Evolutionary conservation across 2,888 invertebrate species (phyloP), one percentile per base, ranked within the genome.

Genomic region (Epistrophe grossulariae): DNA sequence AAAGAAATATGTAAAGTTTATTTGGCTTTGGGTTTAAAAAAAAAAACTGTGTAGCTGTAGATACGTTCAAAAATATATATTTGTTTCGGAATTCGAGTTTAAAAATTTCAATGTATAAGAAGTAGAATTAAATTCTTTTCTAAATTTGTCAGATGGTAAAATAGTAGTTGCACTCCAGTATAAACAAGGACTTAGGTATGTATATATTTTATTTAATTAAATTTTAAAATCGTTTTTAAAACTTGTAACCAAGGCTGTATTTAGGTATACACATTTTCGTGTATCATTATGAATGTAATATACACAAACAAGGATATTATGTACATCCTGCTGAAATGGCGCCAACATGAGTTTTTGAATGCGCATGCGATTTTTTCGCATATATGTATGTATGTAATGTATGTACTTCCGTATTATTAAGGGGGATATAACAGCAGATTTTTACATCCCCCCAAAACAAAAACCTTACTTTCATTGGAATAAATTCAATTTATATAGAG

Each of bases 281-380:
- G 19, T 24, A 57, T n/a, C n/a, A n/a, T n/a, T 35, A 6, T 59
- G 17, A 35, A 17, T 17, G 7, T 15, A 15, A 19, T 19, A 28
- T 59, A 38, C 48, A 68, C n/a, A 19, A 48, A 68, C 31, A 73
- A 66, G 73, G 45, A 66, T 38, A 28, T 74, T 40, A 52, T 52
- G 19, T 50, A 68, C 40, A 59, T 73, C 66, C 72, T 76, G 45
- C 2, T 24, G 28, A 43, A 70, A 76, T 55, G 70, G 70, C 76
- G 81, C 81, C 70, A 81, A 77, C 28, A 62, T 35, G n/a, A 55
- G 35, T 60, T 38, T 13, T 45, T 45, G 0, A 24, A 81, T 76
- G 81, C 81, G 81, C 81, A 81, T 76, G 62, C 62, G 76, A 62
- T 62, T n/a, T 48, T 10, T 35, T 52, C 10, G 17, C 19, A 19